Evolutionary conservation across 1,140 invertebrate genomes (phyloP).

Genomic region (Plutomurus gul): DNA sequence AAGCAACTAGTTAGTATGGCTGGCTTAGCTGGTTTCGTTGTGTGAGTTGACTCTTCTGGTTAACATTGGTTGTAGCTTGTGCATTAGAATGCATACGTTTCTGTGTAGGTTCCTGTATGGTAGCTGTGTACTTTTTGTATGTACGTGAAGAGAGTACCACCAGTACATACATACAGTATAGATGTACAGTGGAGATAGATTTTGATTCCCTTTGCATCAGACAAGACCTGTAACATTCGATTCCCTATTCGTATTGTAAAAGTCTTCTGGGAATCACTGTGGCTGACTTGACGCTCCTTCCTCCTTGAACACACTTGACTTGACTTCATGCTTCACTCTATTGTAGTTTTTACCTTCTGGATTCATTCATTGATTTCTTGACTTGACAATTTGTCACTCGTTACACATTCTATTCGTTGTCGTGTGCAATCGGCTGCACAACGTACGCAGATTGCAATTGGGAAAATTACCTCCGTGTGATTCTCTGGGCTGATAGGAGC

Average conservation of each 20-base stretch:
- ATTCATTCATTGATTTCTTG: slow-evolving; percentile 24
- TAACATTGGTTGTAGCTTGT: no score
- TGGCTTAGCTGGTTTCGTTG: no score
- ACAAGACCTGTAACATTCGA: slow-evolving; percentile 24
- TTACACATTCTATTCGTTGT: background rate
- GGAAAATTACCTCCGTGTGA: slow-evolving; percentile 4
- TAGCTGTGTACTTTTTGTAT: no score
- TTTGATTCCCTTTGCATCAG: background rate
- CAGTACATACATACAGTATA: background rate
- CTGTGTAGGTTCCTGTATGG: no score
- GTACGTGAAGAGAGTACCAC: no score
- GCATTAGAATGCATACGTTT: no score
- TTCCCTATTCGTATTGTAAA: slow-evolving; percentile 14
- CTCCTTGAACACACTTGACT: background rate
- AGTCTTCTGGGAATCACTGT: slow-evolving; percentile 4
- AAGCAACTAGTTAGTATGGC: no score
- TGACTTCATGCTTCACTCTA: background rate
- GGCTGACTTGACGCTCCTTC: background rate
- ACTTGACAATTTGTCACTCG: slow-evolving; percentile 22
- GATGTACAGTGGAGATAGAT: background rate
- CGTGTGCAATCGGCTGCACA: background rate
- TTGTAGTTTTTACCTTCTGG: slow-evolving; percentile 23
- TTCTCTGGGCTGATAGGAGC: no score
- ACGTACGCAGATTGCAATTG: background rate
- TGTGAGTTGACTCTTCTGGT: no score